A percentile compares a stretch with the other conserved stretches of the same genome.
These are phyloP conservation scores for Procambarus virginalis DNA, from an alignment of 1,140 invertebrate species.

Conservation along the genomic window DNA sequence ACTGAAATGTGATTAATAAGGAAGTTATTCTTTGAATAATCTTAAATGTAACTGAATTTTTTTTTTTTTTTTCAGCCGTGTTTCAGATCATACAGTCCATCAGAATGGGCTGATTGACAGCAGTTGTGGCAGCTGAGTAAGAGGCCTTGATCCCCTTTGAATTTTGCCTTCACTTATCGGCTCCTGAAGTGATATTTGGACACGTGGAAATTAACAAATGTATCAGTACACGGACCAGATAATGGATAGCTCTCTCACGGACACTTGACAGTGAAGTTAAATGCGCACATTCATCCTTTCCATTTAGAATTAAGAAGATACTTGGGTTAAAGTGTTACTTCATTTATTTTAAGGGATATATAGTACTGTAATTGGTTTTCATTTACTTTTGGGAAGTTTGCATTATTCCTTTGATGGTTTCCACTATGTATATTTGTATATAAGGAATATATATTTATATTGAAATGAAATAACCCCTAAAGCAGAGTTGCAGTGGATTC, in stretches of 20 bases:
- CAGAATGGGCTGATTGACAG: constrained; percentile 77
- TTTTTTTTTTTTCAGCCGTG: constrained; percentile 81
- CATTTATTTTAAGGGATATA: constrained; percentile 42
- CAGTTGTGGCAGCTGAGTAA: background rate
- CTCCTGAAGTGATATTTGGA: background rate
- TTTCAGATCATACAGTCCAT: constrained; percentile 98
- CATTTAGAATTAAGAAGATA: constrained; percentile 52
- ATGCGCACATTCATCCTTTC: constrained; percentile 50
- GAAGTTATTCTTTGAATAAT: no score
- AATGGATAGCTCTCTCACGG: constrained; percentile 51
- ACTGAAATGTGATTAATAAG: no score
- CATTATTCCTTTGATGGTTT: constrained; percentile 40
- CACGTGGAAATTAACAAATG: background rate
- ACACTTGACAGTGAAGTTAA: constrained; percentile 17
- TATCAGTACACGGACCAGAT: background rate
- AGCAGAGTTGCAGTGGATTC: constrained; percentile 31
- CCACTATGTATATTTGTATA: constrained; percentile 65
- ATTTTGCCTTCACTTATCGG: background rate
- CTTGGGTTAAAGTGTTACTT: constrained; percentile 24
- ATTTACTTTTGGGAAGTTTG: constrained; percentile 49
- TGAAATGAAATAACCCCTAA: constrained; percentile 45
- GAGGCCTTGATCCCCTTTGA: background rate
- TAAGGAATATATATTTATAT: constrained; percentile 67
- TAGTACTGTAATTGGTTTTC: constrained; percentile 30
- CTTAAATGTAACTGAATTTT: background rate